Base-by-base conservation (phyloP, 1,140 invertebrate genomes). In the Brachionus plicatilis region DNA sequence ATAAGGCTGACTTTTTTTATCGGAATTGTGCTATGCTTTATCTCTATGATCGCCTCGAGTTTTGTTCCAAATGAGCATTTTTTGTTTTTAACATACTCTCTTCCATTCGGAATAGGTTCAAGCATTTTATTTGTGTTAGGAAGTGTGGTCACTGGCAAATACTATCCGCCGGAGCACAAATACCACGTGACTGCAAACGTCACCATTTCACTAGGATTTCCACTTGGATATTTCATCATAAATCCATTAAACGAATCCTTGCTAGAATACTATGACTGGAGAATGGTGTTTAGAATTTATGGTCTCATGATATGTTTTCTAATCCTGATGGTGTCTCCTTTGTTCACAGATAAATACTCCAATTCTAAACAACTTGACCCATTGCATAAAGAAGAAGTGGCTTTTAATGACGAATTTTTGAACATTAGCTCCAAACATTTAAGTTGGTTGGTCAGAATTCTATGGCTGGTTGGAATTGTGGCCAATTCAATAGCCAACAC, bases 31-130 rank as follows among this genome's bases (percentile, higher is more conserved):
- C 3, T 60, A n/a, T 83, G 60, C 14, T 37, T 56, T 72, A 3
- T 83, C 3, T 83, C 82, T 5, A 17, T 83, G 33, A 9, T 70
- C 8, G 5, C 37, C 2, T 83, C 82, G 24, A 68, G 60, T 20
- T 70, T 83, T 70, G 60, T 83, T 33, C 82, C 60, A 7, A 83
- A 56, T 83, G 47, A 50, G n/a, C 82, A 83, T 68, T 72, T n/a
- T 50, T 83, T 83, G 37, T 83, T 83, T 20, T 5, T 83, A 17
- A 83, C 82, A 8, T 83, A 83, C 24, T 68, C 82, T 24, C 24
- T 83, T 29, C 82, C 82, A 12, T 83, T 33, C 12, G 82, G 82
- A 20, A 68, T 83, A 20, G 82, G 60, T 17, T 68, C 60, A 5
- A 68, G 60, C 27, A 20, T 68, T 24, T 29, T 70, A 37, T 70